Evolutionary conservation across 92 coral and sea anemone species (phyloP).

Genomic region (Epizoanthus scotinus): DNA sequence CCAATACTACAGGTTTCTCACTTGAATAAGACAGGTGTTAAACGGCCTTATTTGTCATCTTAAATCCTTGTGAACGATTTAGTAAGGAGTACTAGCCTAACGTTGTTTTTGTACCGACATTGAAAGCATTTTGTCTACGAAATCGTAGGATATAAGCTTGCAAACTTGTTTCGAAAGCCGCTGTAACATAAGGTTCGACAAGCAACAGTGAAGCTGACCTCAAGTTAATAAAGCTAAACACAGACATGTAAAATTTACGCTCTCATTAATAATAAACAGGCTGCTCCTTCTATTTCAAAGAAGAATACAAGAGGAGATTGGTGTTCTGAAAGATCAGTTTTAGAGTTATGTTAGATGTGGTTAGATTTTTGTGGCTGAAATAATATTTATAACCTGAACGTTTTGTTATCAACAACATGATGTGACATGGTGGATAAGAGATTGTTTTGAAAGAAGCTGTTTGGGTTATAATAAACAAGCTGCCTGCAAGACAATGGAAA

Average conservation of each 20-base stretch:
- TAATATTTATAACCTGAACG: neutral
- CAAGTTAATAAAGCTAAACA: neutral
- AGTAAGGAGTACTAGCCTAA: neutral
- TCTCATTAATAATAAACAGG: conserved; percentile 14
- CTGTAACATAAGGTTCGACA: neutral
- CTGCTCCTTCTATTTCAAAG: conserved; percentile 1
- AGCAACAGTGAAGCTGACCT: too few relatives aligned
- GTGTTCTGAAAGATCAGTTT: neutral
- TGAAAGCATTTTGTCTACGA: neutral
- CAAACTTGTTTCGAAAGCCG: neutral
- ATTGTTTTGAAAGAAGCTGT: conserved; percentile 34
- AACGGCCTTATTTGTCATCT: neutral
- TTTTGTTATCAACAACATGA: neutral
- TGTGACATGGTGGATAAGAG: neutral
- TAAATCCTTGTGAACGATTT: neutral
- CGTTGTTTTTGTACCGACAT: neutral
- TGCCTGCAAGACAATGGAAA: conserved; percentile 12
- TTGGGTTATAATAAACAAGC: neutral
- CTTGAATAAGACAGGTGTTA: conserved; percentile 5
- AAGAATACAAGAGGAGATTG: neutral
- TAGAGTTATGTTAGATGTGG: neutral
- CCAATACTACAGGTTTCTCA: conserved; percentile 2
- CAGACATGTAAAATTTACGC: conserved; percentile 27
- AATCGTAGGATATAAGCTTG: neutral
- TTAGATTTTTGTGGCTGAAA: neutral